Percentiles rank a stretch among this genome's conserved stretches.
Conservation (phyloP, 1,140 invertebrate species). For the Meloidogyne chitwoodi region DNA sequence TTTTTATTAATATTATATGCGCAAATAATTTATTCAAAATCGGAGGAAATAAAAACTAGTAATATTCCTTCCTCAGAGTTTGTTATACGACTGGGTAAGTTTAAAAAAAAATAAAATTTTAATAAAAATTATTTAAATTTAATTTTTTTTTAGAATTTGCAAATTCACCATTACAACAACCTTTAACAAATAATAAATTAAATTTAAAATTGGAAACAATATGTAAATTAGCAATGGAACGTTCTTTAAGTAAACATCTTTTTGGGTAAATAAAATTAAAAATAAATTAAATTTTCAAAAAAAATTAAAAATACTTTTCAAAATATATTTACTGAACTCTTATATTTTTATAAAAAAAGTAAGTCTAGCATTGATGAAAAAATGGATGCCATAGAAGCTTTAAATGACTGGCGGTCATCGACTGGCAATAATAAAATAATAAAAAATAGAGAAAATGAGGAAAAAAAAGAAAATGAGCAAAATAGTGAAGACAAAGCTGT, state of each 20-base stretch:
- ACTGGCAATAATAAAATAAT: neutral
- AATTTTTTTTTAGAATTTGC: neutral
- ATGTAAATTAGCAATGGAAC: neutral
- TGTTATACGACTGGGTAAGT: neutral
- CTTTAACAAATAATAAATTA: neutral
- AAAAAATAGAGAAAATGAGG: neutral
- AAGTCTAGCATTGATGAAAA: neutral
- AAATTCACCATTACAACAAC: neutral
- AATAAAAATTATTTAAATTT: neutral
- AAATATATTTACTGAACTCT: neutral
- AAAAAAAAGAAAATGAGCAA: neutral
- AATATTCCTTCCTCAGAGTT: neutral
- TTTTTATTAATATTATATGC: neutral
- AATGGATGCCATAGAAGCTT: neutral
- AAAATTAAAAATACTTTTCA: too few relatives aligned
- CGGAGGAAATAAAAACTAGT: neutral
- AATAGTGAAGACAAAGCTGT: neutral
- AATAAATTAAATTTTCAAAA: too few relatives aligned
- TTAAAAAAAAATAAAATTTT: neutral
- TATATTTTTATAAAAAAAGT: neutral
- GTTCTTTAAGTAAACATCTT: constrained; percentile 2
- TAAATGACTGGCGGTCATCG: neutral
- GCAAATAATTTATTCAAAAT: neutral
- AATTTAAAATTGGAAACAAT: neutral
- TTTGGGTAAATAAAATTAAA: neutral